Conservation (phyloP, 2,888 invertebrate species). For the Hirtodrosophila trivittata region DNA sequence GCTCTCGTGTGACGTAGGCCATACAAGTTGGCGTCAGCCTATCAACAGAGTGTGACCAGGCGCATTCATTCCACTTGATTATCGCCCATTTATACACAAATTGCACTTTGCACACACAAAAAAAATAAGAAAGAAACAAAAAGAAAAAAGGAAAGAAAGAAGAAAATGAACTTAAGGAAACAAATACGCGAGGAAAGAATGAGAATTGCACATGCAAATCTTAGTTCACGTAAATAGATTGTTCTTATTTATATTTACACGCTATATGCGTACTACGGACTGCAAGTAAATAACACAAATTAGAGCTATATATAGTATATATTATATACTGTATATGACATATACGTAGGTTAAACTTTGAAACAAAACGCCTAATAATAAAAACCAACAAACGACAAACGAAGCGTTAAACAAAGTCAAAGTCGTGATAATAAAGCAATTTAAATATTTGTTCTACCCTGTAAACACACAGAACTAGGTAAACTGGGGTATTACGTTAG, state of each 20-base stretch:
- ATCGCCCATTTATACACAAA: slow-evolving; percentile 47
- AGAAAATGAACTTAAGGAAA: neutral
- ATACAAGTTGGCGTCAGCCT: slow-evolving; percentile 36
- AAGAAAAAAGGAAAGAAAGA: neutral
- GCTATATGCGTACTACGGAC: slow-evolving; percentile 13
- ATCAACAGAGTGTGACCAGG: slow-evolving; percentile 42
- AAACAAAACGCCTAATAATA: slow-evolving; percentile 41
- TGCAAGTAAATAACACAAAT: slow-evolving; percentile 18
- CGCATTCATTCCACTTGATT: slow-evolving; percentile 27
- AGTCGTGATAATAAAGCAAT: slow-evolving; percentile 62
- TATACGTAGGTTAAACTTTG: slow-evolving; percentile 22
- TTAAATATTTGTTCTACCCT: slow-evolving; percentile 47
- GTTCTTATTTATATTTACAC: slow-evolving; percentile 16
- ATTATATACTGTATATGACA: neutral
- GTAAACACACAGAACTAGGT: neutral
- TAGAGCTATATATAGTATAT: slow-evolving; percentile 11
- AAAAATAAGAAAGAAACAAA: slow-evolving; percentile 3
- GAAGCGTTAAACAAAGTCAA: slow-evolving; percentile 50
- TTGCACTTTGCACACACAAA: slow-evolving; percentile 59
- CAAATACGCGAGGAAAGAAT: slow-evolving; percentile 9
- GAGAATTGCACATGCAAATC: slow-evolving; percentile 33
- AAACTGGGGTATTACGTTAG: too few species aligned
- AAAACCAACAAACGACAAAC: slow-evolving; percentile 25
- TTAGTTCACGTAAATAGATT: slow-evolving; percentile 9
- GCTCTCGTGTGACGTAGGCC: slow-evolving; percentile 52